phyloP scores from a whole-genome alignment of 2,797 vertebrate species.

The Characodon lateralis region DNA sequence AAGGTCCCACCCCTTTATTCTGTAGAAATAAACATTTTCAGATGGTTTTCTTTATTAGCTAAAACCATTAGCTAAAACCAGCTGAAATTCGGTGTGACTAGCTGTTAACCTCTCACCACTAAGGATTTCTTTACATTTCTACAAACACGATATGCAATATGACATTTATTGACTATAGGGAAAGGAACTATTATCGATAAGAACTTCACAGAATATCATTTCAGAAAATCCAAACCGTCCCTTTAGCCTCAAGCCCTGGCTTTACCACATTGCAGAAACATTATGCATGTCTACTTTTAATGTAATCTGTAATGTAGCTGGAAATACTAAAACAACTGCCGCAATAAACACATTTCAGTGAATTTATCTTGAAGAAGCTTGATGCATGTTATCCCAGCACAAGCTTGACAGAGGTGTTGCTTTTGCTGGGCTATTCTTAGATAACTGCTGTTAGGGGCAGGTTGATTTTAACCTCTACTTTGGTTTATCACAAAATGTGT shows the following conservation, averaged over 20 bases:
- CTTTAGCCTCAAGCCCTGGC: not conserved
- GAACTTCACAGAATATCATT: not conserved
- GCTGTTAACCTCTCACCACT: not conserved
- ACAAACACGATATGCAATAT: not conserved
- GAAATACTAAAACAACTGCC: not conserved
- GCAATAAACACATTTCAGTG: not conserved
- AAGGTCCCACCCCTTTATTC: not conserved
- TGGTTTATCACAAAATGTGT: conserved; percentile 9
- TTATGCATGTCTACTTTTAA: not conserved
- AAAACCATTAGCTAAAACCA: not conserved
- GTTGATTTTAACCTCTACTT: not conserved
- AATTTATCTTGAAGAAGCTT: not conserved
- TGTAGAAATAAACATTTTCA: not conserved
- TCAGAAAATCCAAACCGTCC: not conserved
- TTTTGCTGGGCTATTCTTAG: conserved; percentile 4
- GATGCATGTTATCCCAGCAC: not conserved
- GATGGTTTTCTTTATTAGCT: not conserved
- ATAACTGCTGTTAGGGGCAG: not conserved
- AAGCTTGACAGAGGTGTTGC: not conserved
- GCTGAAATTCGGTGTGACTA: not conserved
- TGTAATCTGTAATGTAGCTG: not conserved
- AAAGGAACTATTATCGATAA: not conserved
- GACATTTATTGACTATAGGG: not conserved
- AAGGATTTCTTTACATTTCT: not conserved
- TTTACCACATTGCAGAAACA: not conserved